Conservation (phyloP, 1,140 invertebrate species). For the Drosophila tristis region DNA sequence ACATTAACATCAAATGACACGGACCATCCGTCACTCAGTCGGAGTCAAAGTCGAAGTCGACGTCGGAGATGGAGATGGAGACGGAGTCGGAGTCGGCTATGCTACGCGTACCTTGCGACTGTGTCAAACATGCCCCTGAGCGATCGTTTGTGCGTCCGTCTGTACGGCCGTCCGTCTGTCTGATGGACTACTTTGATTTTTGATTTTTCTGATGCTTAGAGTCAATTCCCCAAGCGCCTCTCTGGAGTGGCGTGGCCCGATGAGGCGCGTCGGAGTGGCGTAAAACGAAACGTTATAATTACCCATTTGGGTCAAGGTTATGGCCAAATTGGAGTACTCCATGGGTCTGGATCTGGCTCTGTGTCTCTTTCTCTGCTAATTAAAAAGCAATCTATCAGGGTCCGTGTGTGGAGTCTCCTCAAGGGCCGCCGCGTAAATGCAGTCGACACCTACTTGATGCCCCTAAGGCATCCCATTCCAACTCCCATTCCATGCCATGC, state of each 20-base stretch:
- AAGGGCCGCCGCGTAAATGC: slow-evolving; percentile 31
- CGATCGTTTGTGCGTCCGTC: slow-evolving; percentile 53
- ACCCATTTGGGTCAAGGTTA: slow-evolving; percentile 75
- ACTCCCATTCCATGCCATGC: too few species aligned
- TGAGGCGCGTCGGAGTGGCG: slow-evolving; percentile 41
- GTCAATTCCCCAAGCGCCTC: slow-evolving; percentile 55
- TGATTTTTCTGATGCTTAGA: slow-evolving; percentile 44
- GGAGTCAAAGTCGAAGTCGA: slow-evolving; percentile 47
- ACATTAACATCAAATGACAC: slow-evolving; percentile 84
- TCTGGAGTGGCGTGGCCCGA: slow-evolving; percentile 55
- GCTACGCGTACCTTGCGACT: slow-evolving; percentile 33
- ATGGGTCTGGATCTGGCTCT: background rate
- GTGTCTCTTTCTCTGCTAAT: slow-evolving; percentile 47
- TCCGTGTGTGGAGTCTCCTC: background rate
- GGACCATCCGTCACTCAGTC: slow-evolving; percentile 84
- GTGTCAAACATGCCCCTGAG: slow-evolving; percentile 69
- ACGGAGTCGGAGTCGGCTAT: background rate
- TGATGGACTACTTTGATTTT: slow-evolving; percentile 72
- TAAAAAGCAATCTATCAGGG: slow-evolving; percentile 71
- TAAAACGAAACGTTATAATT: slow-evolving; percentile 65
- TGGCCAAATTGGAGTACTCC: slow-evolving; percentile 54
- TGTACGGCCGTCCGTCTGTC: slow-evolving; percentile 12
- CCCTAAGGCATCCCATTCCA: slow-evolving; percentile 25
- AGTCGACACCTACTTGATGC: slow-evolving; percentile 46
- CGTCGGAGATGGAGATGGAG: slow-evolving; percentile 12